A percentile compares a stretch with the other conserved stretches of the same genome.
These are phyloP conservation scores for Drosophila pseudoananassae DNA, from an alignment of 1,140 invertebrate genomes.

Conservation along the genomic window DNA sequence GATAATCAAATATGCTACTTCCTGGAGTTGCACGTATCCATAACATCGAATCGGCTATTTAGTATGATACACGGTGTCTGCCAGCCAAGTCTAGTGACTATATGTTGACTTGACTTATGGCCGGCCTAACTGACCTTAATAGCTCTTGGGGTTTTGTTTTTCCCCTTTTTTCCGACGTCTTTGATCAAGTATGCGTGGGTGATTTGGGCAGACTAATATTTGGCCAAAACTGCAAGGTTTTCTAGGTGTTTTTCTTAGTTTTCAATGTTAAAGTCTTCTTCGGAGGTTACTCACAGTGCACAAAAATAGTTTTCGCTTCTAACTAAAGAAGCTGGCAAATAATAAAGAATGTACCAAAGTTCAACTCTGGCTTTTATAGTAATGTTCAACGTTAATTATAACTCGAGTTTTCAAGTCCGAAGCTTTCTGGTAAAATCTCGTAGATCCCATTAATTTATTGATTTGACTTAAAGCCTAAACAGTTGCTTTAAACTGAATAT, in stretches of 20 bases:
- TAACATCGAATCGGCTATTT: conserved; percentile 25
- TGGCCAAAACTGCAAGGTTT: conserved; percentile 1
- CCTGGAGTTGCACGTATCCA: conserved; percentile 22
- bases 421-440: not conserved
- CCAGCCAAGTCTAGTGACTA: conserved; percentile 3
- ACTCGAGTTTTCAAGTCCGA: not conserved
- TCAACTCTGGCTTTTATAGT: not conserved
- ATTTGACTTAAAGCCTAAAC: not conserved
- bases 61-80: conserved; percentile 34
- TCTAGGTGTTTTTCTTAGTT: not conserved
- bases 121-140: conserved; percentile 37
- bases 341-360: not conserved
- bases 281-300: not conserved
- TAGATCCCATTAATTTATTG: not conserved
- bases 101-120: conserved; percentile 1
- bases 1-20: conserved; percentile 1
- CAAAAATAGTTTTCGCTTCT: too few species aligned
- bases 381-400: not conserved
- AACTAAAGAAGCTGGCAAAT: too few species aligned
- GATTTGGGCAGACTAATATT: not conserved
- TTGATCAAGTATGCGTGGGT: not conserved
- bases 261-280: not conserved
- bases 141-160: not conserved
- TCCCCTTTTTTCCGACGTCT: conserved; percentile 3
- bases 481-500: not conserved